Evolutionary conservation across 1,140 invertebrate genomes (phyloP).

Genomic region (Thaumetopoea pityocampa): DNA sequence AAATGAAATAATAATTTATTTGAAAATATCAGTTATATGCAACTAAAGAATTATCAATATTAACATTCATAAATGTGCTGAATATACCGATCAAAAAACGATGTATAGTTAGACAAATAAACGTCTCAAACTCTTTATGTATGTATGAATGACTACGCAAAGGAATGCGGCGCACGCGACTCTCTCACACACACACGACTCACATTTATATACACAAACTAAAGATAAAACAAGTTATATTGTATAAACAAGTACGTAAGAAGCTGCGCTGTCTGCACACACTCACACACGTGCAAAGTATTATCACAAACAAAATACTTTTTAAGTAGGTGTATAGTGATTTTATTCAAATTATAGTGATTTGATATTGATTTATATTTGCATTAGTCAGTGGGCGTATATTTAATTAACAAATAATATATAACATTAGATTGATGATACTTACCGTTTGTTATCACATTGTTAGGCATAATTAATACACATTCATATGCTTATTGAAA

Average conservation of each 20-base stretch:
- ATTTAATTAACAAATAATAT: conserved; percentile 19
- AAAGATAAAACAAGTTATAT: conserved; percentile 52
- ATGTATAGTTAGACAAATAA: conserved; percentile 29
- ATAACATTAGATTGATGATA: not conserved
- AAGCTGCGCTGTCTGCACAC: conserved; percentile 30
- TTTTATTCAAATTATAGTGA: conserved; percentile 20
- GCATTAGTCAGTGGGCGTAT: conserved; percentile 3
- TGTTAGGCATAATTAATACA: not conserved
- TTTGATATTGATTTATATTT: conserved; percentile 21
- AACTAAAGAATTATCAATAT: too few species aligned
- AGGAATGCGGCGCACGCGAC: conserved; percentile 65
- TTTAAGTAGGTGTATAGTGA: conserved; percentile 22
- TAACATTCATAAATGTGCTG: too few species aligned
- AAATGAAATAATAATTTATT: too few species aligned
- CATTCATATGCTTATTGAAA: not conserved
- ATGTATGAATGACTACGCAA: conserved; percentile 61
- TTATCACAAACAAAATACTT: conserved; percentile 25
- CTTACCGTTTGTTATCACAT: not conserved
- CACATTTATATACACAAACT: conserved; percentile 34
- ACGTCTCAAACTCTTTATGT: conserved; percentile 29
- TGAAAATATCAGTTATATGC: too few species aligned
- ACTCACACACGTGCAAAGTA: conserved; percentile 35
- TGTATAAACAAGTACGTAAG: conserved; percentile 40
- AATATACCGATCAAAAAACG: conserved; percentile 18
- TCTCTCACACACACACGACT: conserved; percentile 33